Base-by-base conservation (phyloP, 2,888 invertebrate genomes). In the Tricholauxania praeusta region DNA sequence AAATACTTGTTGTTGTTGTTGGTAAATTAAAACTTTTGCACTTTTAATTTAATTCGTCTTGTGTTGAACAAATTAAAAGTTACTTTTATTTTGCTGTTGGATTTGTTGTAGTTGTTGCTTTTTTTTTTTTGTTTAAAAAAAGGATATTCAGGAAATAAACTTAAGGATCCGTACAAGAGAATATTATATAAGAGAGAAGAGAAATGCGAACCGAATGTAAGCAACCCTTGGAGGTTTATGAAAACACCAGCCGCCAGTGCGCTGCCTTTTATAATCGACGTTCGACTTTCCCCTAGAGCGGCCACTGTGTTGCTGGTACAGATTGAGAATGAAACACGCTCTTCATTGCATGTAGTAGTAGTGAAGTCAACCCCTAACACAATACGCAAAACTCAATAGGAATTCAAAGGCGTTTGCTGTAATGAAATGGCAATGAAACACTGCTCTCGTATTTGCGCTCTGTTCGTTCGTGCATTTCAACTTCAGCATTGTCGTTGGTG, bases 181-280 rank as follows among this genome's bases (percentile, higher is more conserved):
- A 86, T 86, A 83, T 86, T 86, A 85, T 86, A 84, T 86, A 87
- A 87, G 87, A 87, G 86, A 87, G 86, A 87, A 86, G 85, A 87
- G 86, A 87, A 87, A 87, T 87, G 87, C 87, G 87, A 87, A 87
- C 87, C 87, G 87, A 87, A 87, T 86, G 85, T 85, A 87, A 86
- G 85, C 86, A 87, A 87, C 87, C 87, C 87, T 87, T 87, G 86
- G 85, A 87, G 87, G 87, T 86, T 86, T 87, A 87, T 87, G 87
- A 87, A 84, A 83, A 82, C 80, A 81, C 82, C 83, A 83, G 80
- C 79, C 81, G 81, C 81, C 79, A 81, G 80, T 80, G 81, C 79
- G 81, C 78, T 79, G 80, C 82, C 83, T 84, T 87, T 86, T 87
- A 87, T 87, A 87, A 82, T 82, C 80, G 79, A 64, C 71, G 74